These are phyloP conservation scores for human (Homo sapiens) DNA, from an alignment of 2,113 vertebrate species.

Conservation along the genomic window GRCh38 chr17:32545001-32545500, in stretches of 20 bases:
- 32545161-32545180: background rate
- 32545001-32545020: background rate
- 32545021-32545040: background rate
- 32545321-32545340: accelerated
- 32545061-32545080: background rate
- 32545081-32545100: background rate
- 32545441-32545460: background rate
- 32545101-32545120: background rate
- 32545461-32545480: background rate
- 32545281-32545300: background rate
- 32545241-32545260: background rate
- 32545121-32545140: background rate
- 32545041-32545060: background rate
- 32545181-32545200: background rate
- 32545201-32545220: background rate
- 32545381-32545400: background rate
- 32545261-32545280: conserved; percentile 15
- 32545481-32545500: background rate
- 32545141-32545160: background rate
- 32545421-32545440: background rate
- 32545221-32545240: background rate
- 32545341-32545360: background rate
- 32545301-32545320: background rate
- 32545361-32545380: background rate
- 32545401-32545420: background rate